Evolutionary conservation across 2,888 invertebrate genomes (phyloP).

Genomic region (Leptopilina drosophilae): DNA sequence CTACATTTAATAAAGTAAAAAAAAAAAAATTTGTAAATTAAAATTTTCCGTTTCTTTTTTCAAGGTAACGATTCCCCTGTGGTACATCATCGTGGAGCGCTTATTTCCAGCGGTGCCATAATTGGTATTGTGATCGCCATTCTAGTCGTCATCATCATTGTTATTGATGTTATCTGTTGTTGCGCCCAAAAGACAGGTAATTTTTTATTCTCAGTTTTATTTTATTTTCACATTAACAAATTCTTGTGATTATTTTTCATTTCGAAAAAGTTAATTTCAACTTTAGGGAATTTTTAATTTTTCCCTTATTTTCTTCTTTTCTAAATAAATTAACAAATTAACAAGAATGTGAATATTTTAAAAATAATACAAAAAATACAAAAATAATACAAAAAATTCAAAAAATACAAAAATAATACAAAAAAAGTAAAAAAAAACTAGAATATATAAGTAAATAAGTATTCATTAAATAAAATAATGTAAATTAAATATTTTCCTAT

Average conservation of each 20-base stretch:
- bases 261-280: constrained; percentile 10
- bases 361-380: too few relatives aligned
- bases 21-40: constrained; percentile 32
- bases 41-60: constrained; percentile 59
- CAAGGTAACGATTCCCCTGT: constrained; percentile 70
- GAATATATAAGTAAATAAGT: too few relatives aligned
- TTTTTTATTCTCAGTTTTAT: not conserved
- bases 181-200: constrained; percentile 81
- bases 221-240: not conserved
- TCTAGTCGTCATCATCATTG: constrained; percentile 84
- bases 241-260: not conserved
- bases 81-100: constrained; percentile 76
- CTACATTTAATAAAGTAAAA: not conserved
- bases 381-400: too few relatives aligned
- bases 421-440: too few relatives aligned
- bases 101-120: constrained; percentile 86
- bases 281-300: too few relatives aligned
- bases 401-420: too few relatives aligned
- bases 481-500: too few relatives aligned
- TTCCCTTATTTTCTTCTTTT: too few relatives aligned
- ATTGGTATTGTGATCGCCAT: constrained; percentile 91
- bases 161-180: constrained; percentile 91
- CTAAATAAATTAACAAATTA: too few relatives aligned
- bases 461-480: too few relatives aligned
- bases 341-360: too few relatives aligned